Percentiles rank a stretch among this genome's conserved stretches.
Conservation (phyloP, 2,113 vertebrate genomes). For the Myodes glareolus region DNA sequence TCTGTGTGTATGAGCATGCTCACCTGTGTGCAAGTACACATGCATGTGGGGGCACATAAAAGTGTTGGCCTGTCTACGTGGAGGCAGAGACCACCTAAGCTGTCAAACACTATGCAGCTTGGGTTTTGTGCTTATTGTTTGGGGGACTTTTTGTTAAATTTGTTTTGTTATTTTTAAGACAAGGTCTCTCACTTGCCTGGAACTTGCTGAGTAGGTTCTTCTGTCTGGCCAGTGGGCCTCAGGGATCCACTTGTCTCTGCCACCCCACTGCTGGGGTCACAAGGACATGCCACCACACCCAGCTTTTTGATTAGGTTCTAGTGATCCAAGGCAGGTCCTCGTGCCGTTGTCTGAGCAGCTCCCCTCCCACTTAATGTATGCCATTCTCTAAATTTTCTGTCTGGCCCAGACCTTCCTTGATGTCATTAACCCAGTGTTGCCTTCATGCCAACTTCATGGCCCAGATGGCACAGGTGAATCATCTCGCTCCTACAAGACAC, state of each 20-base stretch:
- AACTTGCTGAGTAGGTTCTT: background rate
- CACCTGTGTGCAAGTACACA: background rate
- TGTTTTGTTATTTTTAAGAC: background rate
- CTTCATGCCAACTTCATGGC: background rate
- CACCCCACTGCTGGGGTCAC: too few species aligned
- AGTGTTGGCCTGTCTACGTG: background rate
- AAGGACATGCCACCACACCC: background rate
- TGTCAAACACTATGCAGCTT: background rate
- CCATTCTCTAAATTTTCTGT: background rate
- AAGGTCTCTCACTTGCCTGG: background rate
- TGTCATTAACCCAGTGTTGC: background rate
- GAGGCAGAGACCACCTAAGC: background rate
- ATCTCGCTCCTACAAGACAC: background rate
- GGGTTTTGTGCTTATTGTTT: background rate
- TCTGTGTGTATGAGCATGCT: background rate
- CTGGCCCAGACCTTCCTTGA: background rate
- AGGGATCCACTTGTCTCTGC: background rate
- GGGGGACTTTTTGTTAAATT: background rate
- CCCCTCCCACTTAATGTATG: background rate
- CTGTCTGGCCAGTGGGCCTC: background rate
- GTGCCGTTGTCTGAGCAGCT: too few species aligned
- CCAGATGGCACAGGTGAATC: accelerated
- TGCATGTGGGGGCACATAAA: background rate
- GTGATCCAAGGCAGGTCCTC: background rate
- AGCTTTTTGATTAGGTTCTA: background rate